Conservation (phyloP, 2,113 vertebrate species). For the Bujurquina vittata region DNA sequence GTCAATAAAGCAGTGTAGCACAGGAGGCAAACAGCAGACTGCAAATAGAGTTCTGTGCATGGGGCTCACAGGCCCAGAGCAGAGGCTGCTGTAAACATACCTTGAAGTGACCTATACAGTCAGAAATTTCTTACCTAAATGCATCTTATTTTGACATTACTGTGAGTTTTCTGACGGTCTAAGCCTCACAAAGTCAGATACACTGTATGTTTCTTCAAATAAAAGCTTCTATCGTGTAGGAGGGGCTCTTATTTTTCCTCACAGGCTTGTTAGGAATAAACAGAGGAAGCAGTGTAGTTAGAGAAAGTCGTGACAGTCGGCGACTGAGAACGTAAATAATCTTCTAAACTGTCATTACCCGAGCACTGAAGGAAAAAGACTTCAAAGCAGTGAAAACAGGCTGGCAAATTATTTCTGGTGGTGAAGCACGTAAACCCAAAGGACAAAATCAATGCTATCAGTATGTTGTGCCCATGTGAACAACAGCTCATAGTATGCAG, state of each 20-base stretch:
- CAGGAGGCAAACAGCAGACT: background rate
- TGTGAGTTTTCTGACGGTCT: background rate
- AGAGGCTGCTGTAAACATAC: background rate
- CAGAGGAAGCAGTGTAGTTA: background rate
- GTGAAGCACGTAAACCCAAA: background rate
- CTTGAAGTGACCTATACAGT: background rate
- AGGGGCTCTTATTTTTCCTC: background rate
- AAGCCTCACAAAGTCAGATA: background rate
- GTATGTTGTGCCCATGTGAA: background rate
- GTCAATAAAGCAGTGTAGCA: conserved; percentile 6
- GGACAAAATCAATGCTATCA: background rate
- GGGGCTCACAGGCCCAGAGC: background rate
- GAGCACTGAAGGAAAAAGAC: background rate
- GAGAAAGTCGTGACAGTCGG: background rate
- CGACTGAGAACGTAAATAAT: conserved; percentile 1
- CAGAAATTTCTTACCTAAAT: background rate
- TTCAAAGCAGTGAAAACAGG: background rate
- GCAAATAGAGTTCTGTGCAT: background rate
- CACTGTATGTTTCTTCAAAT: background rate
- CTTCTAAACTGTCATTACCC: background rate
- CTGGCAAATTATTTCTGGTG: background rate
- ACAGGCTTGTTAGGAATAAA: background rate
- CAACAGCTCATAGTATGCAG: background rate
- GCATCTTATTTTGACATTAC: background rate
- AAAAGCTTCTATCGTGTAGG: background rate